Base-by-base conservation (phyloP, 2,113 vertebrate species). In the Mustela lutreola region DNA sequence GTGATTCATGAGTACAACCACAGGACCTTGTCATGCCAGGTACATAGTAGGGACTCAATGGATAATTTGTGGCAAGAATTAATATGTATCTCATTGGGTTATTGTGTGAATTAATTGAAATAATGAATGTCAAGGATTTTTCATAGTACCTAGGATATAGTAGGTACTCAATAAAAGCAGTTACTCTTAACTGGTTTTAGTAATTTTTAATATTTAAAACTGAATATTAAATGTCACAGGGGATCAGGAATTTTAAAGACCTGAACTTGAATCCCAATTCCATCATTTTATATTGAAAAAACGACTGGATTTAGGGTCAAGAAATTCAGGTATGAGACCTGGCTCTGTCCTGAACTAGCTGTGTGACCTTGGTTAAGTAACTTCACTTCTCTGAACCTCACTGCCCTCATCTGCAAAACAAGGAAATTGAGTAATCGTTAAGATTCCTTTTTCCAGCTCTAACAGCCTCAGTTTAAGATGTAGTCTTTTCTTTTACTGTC, bases 201-300 rank as follows among this genome's bases (percentile, higher is more conserved):
- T 94, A 33, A 76, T 80, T 58, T 79, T 62, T 92, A 60, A 26
- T 91, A 91, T 89, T 92, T 95, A 79, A 65, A 94, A 97, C 71
- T 33, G 71, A 95, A 88, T 19, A 60, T 19, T 53, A 24, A 94
- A 92, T 81, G 56, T 48, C n/a, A 58, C 0, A 79, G 42, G 91
- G 65, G 16, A 19, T 45, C 45, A 89, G 75, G 75, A 96, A 89
- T 90, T 58, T 39, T 65, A 71, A 16, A 92, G 76, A 95, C 15
- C n/a, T 92, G 48, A 94, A 85, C 94, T 82, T 50, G 89, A 97
- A 80, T 42, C 31, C 73, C 42, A 62, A 26, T 56, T 53, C 58
- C 39, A 76, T 75, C 4, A 78, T 71, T 87, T 96, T 71, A 73
- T 28, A 24, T 36, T 67, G 45, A 53, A 95, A 91, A 91, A 75